Conservation (phyloP, 1,140 invertebrate species). For the Myzus persicae region DNA sequence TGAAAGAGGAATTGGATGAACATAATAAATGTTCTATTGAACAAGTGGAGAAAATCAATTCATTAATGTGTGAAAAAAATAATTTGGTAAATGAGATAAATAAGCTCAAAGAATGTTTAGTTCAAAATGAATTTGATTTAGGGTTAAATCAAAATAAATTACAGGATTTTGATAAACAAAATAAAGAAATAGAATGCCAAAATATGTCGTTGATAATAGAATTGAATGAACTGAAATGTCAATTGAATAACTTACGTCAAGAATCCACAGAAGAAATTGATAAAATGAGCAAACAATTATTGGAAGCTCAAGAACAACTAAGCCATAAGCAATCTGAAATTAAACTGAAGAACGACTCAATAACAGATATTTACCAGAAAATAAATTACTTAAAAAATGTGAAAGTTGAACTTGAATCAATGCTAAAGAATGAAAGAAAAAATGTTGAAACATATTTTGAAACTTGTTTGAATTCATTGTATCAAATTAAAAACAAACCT, state of each 20-base stretch:
- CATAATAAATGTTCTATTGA: background rate
- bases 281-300: background rate
- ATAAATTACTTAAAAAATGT: constrained; percentile 34
- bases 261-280: background rate
- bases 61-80: constrained; percentile 11
- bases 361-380: background rate
- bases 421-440: background rate
- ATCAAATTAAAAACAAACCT: background rate
- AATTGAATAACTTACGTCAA: background rate
- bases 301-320: constrained; percentile 22
- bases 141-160: background rate
- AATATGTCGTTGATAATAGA: background rate
- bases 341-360: constrained; percentile 12
- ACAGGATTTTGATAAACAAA: background rate
- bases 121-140: background rate
- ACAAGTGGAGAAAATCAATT: background rate
- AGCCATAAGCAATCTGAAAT: background rate
- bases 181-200: background rate
- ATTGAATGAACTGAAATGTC: constrained; percentile 17
- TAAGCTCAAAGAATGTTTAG: background rate
- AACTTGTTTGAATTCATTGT: background rate
- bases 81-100: constrained; percentile 9
- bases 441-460: constrained; percentile 15
- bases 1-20: background rate
- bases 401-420: constrained; percentile 21